Evolutionary conservation across 2,888 invertebrate species (phyloP).

Genomic region (Phyto melanocephala): DNA sequence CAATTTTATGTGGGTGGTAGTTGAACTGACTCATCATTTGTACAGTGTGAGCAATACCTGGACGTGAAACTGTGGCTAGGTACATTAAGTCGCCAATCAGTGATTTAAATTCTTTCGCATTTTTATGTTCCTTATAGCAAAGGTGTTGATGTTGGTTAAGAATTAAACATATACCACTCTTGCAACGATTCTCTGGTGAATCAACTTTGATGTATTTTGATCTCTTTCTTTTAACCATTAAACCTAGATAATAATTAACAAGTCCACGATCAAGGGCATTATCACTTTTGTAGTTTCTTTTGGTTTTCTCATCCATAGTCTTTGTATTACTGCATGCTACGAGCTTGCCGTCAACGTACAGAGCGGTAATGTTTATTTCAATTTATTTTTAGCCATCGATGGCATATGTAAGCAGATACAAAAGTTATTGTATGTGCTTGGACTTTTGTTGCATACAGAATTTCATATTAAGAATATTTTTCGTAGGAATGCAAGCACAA

Average conservation of each 20-base stretch:
- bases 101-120: conserved; percentile 40
- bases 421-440: too few relatives aligned
- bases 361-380: conserved; percentile 12
- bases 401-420: too few relatives aligned
- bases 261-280: conserved; percentile 25
- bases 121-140: conserved; percentile 19
- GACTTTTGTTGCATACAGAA: too few relatives aligned
- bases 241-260: conserved; percentile 5
- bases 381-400: too few relatives aligned
- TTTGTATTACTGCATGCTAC: conserved; percentile 19
- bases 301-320: neutral
- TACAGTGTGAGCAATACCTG: conserved; percentile 60
- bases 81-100: conserved; percentile 54
- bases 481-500: too few relatives aligned
- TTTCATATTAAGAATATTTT: too few relatives aligned
- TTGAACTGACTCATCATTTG: conserved; percentile 51
- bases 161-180: conserved; percentile 42
- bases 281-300: neutral
- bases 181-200: conserved; percentile 14
- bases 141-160: conserved; percentile 40
- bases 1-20: conserved; percentile 63
- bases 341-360: conserved; percentile 28
- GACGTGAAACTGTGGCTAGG: conserved; percentile 36
- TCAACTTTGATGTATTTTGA: conserved; percentile 28
- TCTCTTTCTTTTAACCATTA: conserved; percentile 20